Percentiles rank a stretch among this genome's conserved stretches.
phyloP scores from a whole-genome alignment of 1,140 invertebrate species.

The Brachionus sp. region DNA sequence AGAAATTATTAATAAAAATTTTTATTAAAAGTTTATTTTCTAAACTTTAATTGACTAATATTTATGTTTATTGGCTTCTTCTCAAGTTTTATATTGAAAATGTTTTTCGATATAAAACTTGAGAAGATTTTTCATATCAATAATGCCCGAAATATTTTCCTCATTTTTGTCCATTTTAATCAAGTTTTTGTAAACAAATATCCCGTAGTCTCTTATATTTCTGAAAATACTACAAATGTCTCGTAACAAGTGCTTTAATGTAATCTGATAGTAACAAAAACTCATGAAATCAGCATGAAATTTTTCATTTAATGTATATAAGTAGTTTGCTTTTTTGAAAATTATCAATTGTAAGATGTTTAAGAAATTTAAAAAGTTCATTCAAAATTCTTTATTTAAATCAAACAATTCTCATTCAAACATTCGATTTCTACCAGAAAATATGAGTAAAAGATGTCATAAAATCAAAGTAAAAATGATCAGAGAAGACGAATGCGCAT shows the following conservation, averaged over 20 bases:
- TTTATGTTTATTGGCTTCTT: no score
- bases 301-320: not conserved
- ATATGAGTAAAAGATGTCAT: not conserved
- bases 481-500: not conserved
- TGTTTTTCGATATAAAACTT: no score
- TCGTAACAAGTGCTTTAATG: not conserved
- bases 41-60: no score
- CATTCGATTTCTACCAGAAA: not conserved
- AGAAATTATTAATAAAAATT: no score
- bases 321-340: not conserved
- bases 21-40: no score
- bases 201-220: not conserved
- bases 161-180: not conserved
- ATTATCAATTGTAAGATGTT: not conserved
- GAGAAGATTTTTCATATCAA: not conserved
- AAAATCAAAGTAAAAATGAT: not conserved
- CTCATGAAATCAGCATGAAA: not conserved
- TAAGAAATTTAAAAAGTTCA: not conserved
- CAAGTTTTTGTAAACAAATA: not conserved
- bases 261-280: not conserved
- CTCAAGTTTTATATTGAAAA: no score
- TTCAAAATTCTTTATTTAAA: not conserved
- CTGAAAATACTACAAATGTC: not conserved
- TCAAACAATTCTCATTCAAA: not conserved
- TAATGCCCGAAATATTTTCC: not conserved